Evolutionary conservation across 2,888 invertebrate genomes (phyloP).

Genomic region (Zygothrica quintamaculata): DNA sequence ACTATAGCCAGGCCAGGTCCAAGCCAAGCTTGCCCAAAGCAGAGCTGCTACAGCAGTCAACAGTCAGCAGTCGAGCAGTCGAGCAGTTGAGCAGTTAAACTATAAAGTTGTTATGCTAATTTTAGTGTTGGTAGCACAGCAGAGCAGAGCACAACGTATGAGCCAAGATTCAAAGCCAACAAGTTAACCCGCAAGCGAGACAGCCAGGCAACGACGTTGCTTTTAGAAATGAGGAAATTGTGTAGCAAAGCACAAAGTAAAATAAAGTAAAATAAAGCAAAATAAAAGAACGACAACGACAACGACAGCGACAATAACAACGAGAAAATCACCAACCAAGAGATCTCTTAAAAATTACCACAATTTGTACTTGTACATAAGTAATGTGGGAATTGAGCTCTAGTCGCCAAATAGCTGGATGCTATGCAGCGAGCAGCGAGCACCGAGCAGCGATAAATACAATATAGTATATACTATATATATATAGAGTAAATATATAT

Average conservation of each 20-base stretch:
- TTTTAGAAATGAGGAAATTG: slow-evolving; percentile 80
- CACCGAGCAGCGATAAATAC: no score
- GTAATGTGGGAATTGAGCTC: slow-evolving; percentile 76
- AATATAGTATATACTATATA: no score
- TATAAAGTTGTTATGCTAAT: slow-evolving; percentile 84
- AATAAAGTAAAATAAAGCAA: background rate
- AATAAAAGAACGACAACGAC: slow-evolving; percentile 1
- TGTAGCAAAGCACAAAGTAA: slow-evolving; percentile 43
- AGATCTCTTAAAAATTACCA: slow-evolving; percentile 79
- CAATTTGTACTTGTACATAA: slow-evolving; percentile 82
- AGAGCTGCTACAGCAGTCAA: slow-evolving; percentile 31
- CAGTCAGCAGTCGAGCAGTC: slow-evolving; percentile 16
- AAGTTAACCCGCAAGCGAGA: slow-evolving; percentile 15
- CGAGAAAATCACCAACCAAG: slow-evolving; percentile 66
- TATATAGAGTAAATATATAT: no score
- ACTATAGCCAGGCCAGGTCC: slow-evolving; percentile 57
- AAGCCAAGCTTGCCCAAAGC: slow-evolving; percentile 22
- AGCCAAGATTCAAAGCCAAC: slow-evolving; percentile 22
- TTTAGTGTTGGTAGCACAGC: slow-evolving; percentile 76
- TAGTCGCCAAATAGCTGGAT: slow-evolving; percentile 20
- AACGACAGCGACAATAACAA: slow-evolving; percentile 17
- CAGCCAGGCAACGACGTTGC: slow-evolving; percentile 35
- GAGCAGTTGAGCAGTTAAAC: slow-evolving; percentile 80
- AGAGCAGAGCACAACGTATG: no score
- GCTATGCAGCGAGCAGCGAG: slow-evolving; percentile 4